Base-by-base conservation (phyloP, 2,113 vertebrate genomes). In the Megatriorchis doriae region DNA sequence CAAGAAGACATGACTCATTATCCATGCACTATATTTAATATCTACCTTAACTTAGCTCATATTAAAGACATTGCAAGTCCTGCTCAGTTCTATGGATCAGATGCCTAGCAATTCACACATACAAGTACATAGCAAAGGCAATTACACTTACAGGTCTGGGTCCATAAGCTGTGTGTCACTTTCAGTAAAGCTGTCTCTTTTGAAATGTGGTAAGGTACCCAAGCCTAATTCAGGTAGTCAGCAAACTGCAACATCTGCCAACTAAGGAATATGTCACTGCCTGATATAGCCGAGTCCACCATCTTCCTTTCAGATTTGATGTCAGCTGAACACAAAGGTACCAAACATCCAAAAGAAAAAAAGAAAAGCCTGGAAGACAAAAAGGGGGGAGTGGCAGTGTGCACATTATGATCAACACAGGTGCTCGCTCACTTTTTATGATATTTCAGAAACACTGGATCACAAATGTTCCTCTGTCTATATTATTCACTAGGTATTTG, bases 141-240 rank as follows among this genome's bases (percentile, higher is more conserved):
- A 95, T 95, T 94, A 96, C 55, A 27, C 32, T 95, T 94, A 84
- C 48, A 86, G 71, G n/a, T 85, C 81, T 68, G n/a, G 42, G 66
- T 75, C 81, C 93, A 75, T 96, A 96, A 93, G 82, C 90, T 92
- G 38, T 55, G 48, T 65, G 89, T 91, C 96, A 91, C 70, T 94
- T 97, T 86, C 80, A 92, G 70, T 87, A 93, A 90, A 84, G 50
- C 84, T 92, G 58, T 81, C 87, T 91, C 71, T 85, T 95, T 48
- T 94, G 92, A 95, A 94, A 93, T 72, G 59, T 75, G 59, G 27
- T 86, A 93, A 88, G 58, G 40, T 93, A 89, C 56, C 68, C 70
- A 88, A 90, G 32, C 25, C n/a, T 96, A 97, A 97, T 97, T 93
- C 87, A 95, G 82, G 73, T 50, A 96, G 94, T 91, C 96, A 97